Evolutionary conservation across 2,797 vertebrate genomes (phyloP), one percentile per base, ranked within the genome.

Genomic region (Smutsia temminckii): DNA sequence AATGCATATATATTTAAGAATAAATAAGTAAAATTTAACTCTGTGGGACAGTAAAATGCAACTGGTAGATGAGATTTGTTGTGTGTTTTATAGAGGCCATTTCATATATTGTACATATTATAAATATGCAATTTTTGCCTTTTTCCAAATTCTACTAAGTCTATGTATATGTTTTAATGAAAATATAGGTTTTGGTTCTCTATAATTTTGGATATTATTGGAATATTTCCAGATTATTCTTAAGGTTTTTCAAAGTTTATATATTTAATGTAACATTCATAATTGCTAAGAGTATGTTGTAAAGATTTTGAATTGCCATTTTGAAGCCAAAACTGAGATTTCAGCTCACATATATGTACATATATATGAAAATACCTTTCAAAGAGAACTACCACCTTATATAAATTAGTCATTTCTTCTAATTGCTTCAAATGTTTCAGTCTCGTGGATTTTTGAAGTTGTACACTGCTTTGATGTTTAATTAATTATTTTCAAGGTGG

Each of bases 401-500:
- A 98, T 97, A 97, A 98, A 98, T 98, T 98, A 98, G 93, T 97
- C 97, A 97, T 97, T 97, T 97, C 97, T 98, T 98, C 98, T 98
- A 98, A 98, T 98, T 98, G 97, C 97, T 63, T 97, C 95, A 97
- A 95, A 95, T 97, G 84, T 95, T 98, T 96, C 89, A 97, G 97
- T 97, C 96, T 98, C 89, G 90, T 97, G 97, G 94, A 97, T 98
- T 98, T 98, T 98, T 98, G 97, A 98, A 98, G 97, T 96, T 97
- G 95, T 85, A 42, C 92, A 69, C 91, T 96, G 94, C 98, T 98
- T 98, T 98, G 98, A 98, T 98, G 98, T 98, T 98, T 98, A 98
- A 98, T 98, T 98, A 98, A 98, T 98, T 98, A 98, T 98, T 98
- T 98, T 75, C 98, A 98, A 98, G 98, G 98, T 98, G 97, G 97